Conservation (phyloP, 2,888 invertebrate species). For the Tetranychus truncatus region DNA sequence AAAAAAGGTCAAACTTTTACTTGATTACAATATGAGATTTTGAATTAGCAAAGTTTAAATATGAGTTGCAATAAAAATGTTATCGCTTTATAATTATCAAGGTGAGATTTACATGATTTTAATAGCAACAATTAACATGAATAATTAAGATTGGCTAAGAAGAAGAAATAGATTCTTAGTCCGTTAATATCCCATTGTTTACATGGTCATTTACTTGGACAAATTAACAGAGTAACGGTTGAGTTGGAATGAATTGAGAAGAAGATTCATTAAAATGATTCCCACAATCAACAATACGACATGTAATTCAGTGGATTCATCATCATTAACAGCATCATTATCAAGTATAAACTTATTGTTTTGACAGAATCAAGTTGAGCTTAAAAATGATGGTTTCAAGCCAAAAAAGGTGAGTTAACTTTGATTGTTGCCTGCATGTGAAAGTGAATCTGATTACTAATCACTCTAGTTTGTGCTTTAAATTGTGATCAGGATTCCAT, state of each 20-base stretch:
- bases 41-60: no score
- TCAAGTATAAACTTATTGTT: neutral
- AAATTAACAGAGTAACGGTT: slow-evolving; percentile 1
- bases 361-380: neutral
- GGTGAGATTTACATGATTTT: neutral
- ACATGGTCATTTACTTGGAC: neutral
- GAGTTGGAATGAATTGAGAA: neutral
- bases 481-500: neutral
- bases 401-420: neutral
- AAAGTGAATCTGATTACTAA: neutral
- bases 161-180: neutral
- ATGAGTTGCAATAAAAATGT: no score
- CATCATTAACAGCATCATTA: neutral
- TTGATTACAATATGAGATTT: neutral
- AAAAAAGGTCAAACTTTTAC: no score
- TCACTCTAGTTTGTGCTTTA: neutral
- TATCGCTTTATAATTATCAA: neutral
- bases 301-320: neutral
- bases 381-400: neutral
- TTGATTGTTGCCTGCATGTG: neutral
- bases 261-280: neutral
- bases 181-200: neutral
- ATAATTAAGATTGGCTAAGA: neutral
- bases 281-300: neutral
- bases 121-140: neutral